Conservation (phyloP, 2,113 vertebrate species). For the Otis tarda region DNA sequence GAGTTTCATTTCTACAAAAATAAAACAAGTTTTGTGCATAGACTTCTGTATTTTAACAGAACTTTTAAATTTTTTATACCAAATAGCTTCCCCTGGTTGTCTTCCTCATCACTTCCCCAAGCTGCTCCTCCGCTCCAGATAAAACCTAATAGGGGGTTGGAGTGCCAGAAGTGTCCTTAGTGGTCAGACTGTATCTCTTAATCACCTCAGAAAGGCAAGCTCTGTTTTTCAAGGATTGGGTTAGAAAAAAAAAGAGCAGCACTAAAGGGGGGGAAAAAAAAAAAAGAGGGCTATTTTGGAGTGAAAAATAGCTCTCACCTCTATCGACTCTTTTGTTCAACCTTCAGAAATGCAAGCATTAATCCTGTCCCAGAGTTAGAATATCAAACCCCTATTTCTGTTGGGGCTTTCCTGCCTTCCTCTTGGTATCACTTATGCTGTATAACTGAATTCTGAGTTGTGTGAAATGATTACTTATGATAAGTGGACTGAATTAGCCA, state of each 20-base stretch:
- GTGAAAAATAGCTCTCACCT: neutral
- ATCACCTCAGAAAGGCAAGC: neutral
- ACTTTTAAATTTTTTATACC: neutral
- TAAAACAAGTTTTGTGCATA: neutral
- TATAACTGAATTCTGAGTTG: neutral
- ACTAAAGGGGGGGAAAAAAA: neutral
- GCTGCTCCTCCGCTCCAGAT: neutral
- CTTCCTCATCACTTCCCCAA: neutral
- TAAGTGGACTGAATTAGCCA: neutral
- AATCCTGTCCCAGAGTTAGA: neutral
- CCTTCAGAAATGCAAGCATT: neutral
- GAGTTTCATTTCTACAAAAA: neutral
- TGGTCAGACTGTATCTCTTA: neutral
- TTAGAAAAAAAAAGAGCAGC: neutral
- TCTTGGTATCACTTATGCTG: fast-evolving
- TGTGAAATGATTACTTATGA: neutral
- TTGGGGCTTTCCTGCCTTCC: neutral
- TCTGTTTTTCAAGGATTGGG: neutral
- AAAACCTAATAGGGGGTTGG: neutral
- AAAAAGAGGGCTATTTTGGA: neutral
- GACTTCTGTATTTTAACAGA: neutral
- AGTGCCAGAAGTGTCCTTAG: neutral
- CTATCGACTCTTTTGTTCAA: neutral
- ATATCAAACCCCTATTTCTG: neutral
- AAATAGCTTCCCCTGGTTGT: neutral